Conservation (phyloP, 2,797 vertebrate species). For the Lithobates sylvaticus region DNA sequence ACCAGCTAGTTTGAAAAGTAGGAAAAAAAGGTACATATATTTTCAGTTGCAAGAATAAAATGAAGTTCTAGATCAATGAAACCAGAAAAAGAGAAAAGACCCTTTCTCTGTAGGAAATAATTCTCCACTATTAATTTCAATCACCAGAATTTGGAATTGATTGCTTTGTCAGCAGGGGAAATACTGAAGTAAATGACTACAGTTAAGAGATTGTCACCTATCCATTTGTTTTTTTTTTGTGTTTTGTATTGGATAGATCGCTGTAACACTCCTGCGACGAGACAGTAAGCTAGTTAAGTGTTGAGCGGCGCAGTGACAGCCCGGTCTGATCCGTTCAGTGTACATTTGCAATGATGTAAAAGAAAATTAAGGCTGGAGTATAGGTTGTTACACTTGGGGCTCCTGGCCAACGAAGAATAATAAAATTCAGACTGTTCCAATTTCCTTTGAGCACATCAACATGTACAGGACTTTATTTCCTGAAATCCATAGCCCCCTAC, state of each 20-base stretch:
- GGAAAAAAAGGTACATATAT: neutral
- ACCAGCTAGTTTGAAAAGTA: neutral
- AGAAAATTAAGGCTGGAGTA: conserved; percentile 71
- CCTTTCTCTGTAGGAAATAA: neutral
- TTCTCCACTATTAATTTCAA: conserved; percentile 4
- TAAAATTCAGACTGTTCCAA: conserved; percentile 80
- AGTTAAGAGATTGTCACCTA: conserved; percentile 59
- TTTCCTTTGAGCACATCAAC: conserved; percentile 83
- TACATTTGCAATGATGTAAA: conserved; percentile 80
- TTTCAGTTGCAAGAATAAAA: neutral
- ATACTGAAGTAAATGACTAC: conserved; percentile 20
- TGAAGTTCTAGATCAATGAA: neutral
- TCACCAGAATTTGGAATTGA: conserved; percentile 23
- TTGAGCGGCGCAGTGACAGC: conserved; percentile 68
- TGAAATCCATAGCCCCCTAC: conserved; percentile 73
- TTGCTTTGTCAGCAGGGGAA: conserved; percentile 38
- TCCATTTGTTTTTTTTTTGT: conserved; percentile 45
- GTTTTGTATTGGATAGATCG: neutral
- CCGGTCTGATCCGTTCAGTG: conserved; percentile 71
- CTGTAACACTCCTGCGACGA: neutral
- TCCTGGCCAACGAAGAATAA: conserved; percentile 76
- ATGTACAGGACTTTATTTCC: conserved; percentile 83
- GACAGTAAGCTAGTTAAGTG: conserved; percentile 33
- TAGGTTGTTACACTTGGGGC: conserved; percentile 74
- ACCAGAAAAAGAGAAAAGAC: neutral